Conservation (phyloP, 2,797 vertebrate species). For the Labeo calbasu region DNA sequence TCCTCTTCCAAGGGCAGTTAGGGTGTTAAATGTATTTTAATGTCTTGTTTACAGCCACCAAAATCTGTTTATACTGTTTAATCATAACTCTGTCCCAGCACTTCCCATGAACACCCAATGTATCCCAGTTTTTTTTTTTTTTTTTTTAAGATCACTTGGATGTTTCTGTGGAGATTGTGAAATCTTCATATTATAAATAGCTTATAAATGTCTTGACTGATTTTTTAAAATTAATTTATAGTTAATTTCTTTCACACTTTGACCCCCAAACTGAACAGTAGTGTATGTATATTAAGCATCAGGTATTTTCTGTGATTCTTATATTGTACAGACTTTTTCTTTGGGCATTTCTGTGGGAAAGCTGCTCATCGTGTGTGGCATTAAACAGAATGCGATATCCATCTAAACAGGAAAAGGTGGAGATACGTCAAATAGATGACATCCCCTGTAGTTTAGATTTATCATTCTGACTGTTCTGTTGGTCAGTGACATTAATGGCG, state of each 20-base stretch:
- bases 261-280: neutral
- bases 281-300: neutral
- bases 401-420: conserved; percentile 72
- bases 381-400: conserved; percentile 44
- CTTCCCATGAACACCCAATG: neutral
- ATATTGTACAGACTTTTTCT: too few species aligned
- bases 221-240: neutral
- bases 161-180: neutral
- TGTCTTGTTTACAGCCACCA: conserved; percentile 10
- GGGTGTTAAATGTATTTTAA: neutral
- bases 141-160: neutral
- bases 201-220: neutral
- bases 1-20: neutral
- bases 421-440: conserved; percentile 53
- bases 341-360: neutral
- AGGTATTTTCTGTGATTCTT: neutral
- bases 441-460: conserved; percentile 47
- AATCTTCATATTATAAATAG: neutral
- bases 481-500: conserved; percentile 25
- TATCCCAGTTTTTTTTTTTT: neutral
- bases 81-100: neutral
- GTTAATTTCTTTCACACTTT: neutral
- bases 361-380: conserved; percentile 23
- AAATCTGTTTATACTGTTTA: neutral
- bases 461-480: conserved; percentile 39